phyloP scores from a whole-genome alignment of 2,888 invertebrate species.

The Tuta absoluta region DNA sequence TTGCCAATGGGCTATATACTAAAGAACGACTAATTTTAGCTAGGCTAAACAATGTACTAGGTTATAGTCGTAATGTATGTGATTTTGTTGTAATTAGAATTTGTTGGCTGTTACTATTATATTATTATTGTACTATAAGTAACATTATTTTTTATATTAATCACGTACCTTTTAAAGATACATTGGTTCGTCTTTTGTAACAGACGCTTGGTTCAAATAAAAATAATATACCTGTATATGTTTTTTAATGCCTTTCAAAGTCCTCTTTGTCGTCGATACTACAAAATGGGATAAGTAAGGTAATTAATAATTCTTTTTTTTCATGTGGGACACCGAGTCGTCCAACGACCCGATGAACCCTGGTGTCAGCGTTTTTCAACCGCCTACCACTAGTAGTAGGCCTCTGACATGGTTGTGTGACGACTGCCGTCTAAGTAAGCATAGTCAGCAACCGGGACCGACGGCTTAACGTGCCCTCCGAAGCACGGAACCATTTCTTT shows the following conservation, averaged over 20 bases:
- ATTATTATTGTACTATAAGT: constrained; percentile 29
- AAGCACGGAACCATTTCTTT: too few relatives aligned
- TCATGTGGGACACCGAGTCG: too few relatives aligned
- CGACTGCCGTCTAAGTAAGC: too few relatives aligned
- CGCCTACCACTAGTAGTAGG: too few relatives aligned
- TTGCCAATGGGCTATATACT: background rate
- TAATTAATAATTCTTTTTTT: too few relatives aligned
- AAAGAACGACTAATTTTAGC: constrained; percentile 13
- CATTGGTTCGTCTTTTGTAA: constrained; percentile 57
- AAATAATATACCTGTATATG: constrained; percentile 56
- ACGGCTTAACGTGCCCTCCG: too few relatives aligned
- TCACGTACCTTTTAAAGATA: constrained; percentile 42
- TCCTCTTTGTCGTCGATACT: too few relatives aligned
- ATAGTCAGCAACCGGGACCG: too few relatives aligned
- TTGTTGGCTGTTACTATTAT: constrained; percentile 43
- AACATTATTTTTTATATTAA: constrained; percentile 46
- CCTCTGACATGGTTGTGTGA: too few relatives aligned
- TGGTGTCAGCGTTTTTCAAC: too few relatives aligned
- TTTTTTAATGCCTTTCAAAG: constrained; percentile 37
- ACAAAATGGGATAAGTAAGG: too few relatives aligned
- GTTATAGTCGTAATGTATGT: constrained; percentile 44
- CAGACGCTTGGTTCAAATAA: constrained; percentile 62
- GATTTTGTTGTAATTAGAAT: constrained; percentile 46
- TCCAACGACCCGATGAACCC: too few relatives aligned
- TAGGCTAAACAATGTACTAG: constrained; percentile 14